Evolutionary conservation across 2,888 invertebrate genomes (phyloP).

Genomic region (Pachycephus smyrnensis): DNA sequence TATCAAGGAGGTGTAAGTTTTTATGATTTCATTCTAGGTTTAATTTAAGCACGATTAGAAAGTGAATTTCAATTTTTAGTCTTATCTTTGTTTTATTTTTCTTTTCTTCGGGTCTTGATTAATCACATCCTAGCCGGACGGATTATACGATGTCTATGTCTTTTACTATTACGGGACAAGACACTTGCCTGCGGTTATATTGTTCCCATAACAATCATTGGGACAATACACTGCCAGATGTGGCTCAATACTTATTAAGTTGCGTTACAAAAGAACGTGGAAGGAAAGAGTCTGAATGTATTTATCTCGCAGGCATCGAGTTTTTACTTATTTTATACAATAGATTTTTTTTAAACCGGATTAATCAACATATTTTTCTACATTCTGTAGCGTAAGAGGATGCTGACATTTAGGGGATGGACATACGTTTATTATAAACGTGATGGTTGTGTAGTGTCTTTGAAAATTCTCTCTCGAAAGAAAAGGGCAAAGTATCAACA

Average conservation of each 20-base stretch:
- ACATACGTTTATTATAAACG: not conserved
- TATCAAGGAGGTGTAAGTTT: conserved; percentile 49
- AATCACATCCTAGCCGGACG: not conserved
- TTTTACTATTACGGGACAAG: not conserved
- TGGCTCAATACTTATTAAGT: conserved; percentile 61
- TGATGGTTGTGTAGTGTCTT: not conserved
- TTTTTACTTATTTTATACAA: conserved; percentile 36
- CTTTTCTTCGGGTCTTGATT: not conserved
- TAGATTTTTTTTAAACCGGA: conserved; percentile 30
- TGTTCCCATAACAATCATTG: conserved; percentile 23
- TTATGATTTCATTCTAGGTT: conserved; percentile 23
- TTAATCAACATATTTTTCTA: conserved; percentile 53
- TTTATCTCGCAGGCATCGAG: conserved; percentile 13
- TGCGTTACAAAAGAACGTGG: conserved; percentile 51
- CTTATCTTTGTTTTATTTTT: conserved; percentile 18
- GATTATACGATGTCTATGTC: not conserved
- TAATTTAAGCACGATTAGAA: conserved; percentile 28
- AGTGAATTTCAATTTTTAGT: conserved; percentile 20
- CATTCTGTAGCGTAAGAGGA: conserved; percentile 36
- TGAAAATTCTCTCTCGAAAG: not conserved
- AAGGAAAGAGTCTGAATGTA: conserved; percentile 43
- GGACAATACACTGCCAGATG: conserved; percentile 58
- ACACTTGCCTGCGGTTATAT: not conserved
- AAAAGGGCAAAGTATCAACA: not conserved
- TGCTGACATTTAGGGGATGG: too few relatives aligned